Conservation (phyloP, 2,797 vertebrate genomes). For the Botia almorhae region DNA sequence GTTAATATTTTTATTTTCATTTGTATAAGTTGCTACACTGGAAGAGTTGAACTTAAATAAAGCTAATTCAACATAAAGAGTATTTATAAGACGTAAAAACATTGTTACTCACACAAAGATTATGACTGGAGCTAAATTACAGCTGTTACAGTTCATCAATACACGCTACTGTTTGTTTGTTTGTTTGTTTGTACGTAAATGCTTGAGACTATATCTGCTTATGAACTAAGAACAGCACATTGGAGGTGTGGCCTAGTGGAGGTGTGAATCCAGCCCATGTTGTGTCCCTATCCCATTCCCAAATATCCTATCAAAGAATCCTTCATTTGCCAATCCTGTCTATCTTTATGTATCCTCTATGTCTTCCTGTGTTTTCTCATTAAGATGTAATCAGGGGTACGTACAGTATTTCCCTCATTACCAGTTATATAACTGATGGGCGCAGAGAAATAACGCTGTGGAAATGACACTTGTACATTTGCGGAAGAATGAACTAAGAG, state of each 20-base stretch:
- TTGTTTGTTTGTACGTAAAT: no score
- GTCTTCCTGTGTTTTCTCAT: constrained; percentile 7
- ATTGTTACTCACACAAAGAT: no score
- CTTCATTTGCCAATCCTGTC: not conserved
- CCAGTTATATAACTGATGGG: constrained; percentile 11
- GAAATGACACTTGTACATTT: not conserved
- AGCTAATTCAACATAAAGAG: not conserved
- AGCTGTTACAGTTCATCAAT: no score
- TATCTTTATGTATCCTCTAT: not conserved
- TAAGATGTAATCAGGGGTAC: constrained; percentile 31
- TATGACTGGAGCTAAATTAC: no score
- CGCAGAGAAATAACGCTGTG: not conserved
- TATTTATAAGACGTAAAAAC: not conserved
- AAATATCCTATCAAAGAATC: not conserved
- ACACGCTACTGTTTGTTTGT: no score
- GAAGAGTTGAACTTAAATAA: not conserved
- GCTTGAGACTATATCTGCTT: no score
- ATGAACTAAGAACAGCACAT: no score
- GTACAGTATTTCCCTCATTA: constrained; percentile 5
- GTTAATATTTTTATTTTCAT: not conserved
- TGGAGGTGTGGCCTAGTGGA: no score
- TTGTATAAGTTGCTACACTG: no score
- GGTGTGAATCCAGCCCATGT: no score
- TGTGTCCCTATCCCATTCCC: not conserved
- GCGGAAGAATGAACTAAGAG: not conserved